Evolutionary conservation across 2,888 invertebrate species (phyloP), one percentile per base, ranked within the genome.

Genomic region (Acleris emargana): DNA sequence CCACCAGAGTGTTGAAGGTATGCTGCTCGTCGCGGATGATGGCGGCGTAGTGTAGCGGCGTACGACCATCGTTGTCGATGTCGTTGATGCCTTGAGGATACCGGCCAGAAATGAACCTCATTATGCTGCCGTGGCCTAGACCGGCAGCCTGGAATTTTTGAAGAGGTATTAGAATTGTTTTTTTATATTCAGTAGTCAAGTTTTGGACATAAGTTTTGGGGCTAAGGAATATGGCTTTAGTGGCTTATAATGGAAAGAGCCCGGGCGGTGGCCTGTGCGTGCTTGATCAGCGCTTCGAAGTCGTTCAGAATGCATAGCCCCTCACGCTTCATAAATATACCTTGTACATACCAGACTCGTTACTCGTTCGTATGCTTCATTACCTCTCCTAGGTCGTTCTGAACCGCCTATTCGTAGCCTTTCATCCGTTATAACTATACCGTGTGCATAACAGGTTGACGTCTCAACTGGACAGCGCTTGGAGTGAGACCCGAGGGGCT

Each of bases 41-140:
- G 2, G 97, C 97, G 0, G 98, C 96, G 87, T 97, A 98, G 87
- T 98, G 98, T 55, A 98, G 88, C 0, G 98, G 96, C 0, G 97
- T 97, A 72, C 97, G 94, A 22, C 97, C 97, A 68, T 97, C 97
- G 77, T 95, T 95, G 86, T 98, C 98, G 18, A 94, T 89, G 45
- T 95, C 94, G 58, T 94, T 94, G 28, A 96, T 93, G 2, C 95
- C 94, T 79, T 94, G 93, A 5, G 96, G 96, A 81, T 95, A 95
- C 70, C 94, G 93, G 53, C 94, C 94, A 1, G 96, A 83, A 52
- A 97, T 94, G 81, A 95, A 96, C 74, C 96, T 95, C 22, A 96
- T 94, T 62, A 97, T 95, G 69, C 95, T 95, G 57, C 94, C 93
- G 75, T 96, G 95, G 0, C 97, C 97, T 68, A 97, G 87, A 18